Evolutionary conservation across 2,888 invertebrate species (phyloP).

Genomic region (Macropis europaea): DNA sequence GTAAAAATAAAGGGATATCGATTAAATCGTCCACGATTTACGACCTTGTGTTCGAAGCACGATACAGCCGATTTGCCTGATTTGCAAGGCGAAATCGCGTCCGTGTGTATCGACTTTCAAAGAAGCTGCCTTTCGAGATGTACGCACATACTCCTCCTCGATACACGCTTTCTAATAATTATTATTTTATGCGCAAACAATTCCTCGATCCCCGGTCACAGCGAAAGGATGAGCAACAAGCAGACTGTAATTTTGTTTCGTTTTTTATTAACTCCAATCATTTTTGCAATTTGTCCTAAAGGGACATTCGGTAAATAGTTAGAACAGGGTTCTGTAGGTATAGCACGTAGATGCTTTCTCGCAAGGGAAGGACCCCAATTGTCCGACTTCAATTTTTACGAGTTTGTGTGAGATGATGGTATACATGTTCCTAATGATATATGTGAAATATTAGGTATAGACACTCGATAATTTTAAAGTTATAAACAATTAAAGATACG

Average conservation of each 20-base stretch:
- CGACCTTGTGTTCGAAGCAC: background rate
- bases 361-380: too few species aligned
- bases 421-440: too few species aligned
- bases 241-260: conserved; percentile 12
- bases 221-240: background rate
- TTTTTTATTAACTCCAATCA: too few species aligned
- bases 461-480: too few species aligned
- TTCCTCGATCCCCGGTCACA: background rate
- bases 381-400: too few species aligned
- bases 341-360: too few species aligned
- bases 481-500: too few species aligned
- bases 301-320: too few species aligned
- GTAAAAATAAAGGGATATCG: conserved; percentile 23
- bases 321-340: too few species aligned
- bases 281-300: too few species aligned
- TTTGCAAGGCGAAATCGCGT: background rate
- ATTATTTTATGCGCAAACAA: background rate
- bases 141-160: background rate
- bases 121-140: background rate
- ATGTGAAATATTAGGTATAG: too few species aligned
- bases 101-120: background rate
- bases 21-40: conserved; percentile 2
- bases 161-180: background rate
- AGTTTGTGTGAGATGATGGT: too few species aligned
- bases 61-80: background rate